Evolutionary conservation across 1,140 invertebrate genomes (phyloP), one percentile per base, ranked within the genome.

Genomic region (Pseudomyrmex pallidus): DNA sequence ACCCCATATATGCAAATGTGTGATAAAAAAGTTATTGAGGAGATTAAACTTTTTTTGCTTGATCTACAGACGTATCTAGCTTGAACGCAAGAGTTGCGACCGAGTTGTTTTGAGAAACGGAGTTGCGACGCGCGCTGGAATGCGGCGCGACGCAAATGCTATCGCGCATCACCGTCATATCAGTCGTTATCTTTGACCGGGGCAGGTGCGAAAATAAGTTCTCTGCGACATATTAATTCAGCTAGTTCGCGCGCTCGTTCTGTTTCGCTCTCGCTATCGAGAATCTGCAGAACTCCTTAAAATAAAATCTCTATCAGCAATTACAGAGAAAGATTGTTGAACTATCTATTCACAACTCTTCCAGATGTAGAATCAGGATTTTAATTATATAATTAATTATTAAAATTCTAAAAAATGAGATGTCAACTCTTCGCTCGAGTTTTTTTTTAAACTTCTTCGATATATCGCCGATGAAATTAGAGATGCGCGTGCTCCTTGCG

Each of bases 191-290:
- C 84, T 83, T 67, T 62, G 72, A 52, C 80, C 56, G 70, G 67
- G 82, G 56, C 84, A 85, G 78, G 72, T 83, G 80, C 84, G 84
- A 85, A 83, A 85, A 85, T 85, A 85, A 50, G n/a, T 83, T 82
- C 13, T 82, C 13, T 82, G 70, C 78, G 78, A 73, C 78, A 70
- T 50, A 74, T 62, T 63, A 74, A 54, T 82, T 74, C 70, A 70
- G 78, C 57, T 74, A 63, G 20, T 54, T 15, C 46, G 56, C 35
- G 35, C 35, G 5, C 5, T 78, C 17, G 25, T 68, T 10, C 67
- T 13, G 9, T 22, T 25, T 15, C 20, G 35, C 17, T 13, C 12
- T 54, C 59, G 22, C 20, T 13, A n/a, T 57, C 13, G 17, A 0
- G 17, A 0, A 25, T 10, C 61, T 5, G 13, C 61, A 64, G 46